Evolutionary conservation across 1,140 invertebrate genomes (phyloP).

Genomic region (Ladona fulva): DNA sequence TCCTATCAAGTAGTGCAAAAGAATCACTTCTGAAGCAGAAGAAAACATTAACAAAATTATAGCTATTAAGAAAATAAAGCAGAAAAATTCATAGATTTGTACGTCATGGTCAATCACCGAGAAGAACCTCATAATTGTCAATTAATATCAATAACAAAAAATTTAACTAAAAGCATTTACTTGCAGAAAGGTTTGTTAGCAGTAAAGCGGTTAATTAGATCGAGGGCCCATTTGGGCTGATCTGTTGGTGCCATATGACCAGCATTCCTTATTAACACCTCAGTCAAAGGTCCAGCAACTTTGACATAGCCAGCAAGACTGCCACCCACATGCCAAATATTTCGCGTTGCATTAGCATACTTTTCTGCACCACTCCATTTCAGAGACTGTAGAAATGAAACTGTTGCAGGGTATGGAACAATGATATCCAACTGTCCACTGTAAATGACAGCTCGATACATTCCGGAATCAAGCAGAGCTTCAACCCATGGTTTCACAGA

Average conservation of each 20-base stretch:
- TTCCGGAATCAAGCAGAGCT: constrained; percentile 44
- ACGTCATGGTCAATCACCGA: too few relatives aligned
- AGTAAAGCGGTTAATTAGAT: constrained; percentile 69
- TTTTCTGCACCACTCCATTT: constrained; percentile 54
- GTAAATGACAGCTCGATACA: constrained; percentile 65
- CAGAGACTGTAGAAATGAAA: constrained; percentile 55
- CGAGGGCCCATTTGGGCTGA: constrained; percentile 66
- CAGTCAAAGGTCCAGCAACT: constrained; percentile 58
- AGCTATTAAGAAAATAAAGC: too few relatives aligned
- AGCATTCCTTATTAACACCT: constrained; percentile 70
- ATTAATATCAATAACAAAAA: background rate
- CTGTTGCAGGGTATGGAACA: constrained; percentile 66
- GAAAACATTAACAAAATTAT: too few relatives aligned
- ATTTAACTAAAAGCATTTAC: background rate
- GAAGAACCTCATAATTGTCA: too few relatives aligned
- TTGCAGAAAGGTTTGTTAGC: constrained; percentile 44
- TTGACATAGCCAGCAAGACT: constrained; percentile 72
- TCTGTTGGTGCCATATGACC: constrained; percentile 78
- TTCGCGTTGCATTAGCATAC: constrained; percentile 53
- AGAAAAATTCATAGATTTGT: too few relatives aligned
- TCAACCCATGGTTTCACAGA: constrained; percentile 66
- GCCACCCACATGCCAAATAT: constrained; percentile 55
- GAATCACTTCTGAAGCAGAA: too few relatives aligned
- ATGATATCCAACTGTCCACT: constrained; percentile 81
- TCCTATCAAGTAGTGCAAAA: too few relatives aligned